These are phyloP conservation scores for Epizoanthus illoricatus DNA, from an alignment of 92 coral and sea anemone species.

Conservation along the genomic window DNA sequence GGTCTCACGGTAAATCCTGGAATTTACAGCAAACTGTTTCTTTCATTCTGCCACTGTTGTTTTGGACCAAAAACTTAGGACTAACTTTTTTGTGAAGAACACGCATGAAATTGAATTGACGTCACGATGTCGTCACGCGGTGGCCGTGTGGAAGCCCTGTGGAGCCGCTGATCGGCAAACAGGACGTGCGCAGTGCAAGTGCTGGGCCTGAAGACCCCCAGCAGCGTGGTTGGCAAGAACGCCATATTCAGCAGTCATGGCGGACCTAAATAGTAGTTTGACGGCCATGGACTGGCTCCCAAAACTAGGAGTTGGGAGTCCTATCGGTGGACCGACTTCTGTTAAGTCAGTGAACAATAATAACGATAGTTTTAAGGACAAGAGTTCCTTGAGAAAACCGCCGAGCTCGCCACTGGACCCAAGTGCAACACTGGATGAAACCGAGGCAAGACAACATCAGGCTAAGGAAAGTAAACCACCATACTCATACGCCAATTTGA, in stretches of 20 bases:
- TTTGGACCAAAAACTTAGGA: too few species aligned
- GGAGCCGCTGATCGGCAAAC: too few species aligned
- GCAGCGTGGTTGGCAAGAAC: slow-evolving; percentile 99
- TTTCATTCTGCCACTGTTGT: too few species aligned
- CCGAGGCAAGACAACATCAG: slow-evolving; percentile 98
- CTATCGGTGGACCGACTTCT: slow-evolving; percentile 72
- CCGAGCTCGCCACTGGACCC: slow-evolving; percentile 99
- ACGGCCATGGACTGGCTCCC: slow-evolving; percentile 99
- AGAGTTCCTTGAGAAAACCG: slow-evolving; percentile 79
- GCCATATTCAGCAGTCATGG: slow-evolving; percentile 96
- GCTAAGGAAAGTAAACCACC: slow-evolving; percentile 98
- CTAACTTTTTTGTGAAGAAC: too few species aligned
- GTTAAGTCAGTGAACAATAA: slow-evolving; percentile 69
- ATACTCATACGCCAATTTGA: slow-evolving; percentile 96
- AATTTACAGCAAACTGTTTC: too few species aligned
- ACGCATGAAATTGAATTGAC: too few species aligned
- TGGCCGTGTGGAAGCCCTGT: too few species aligned
- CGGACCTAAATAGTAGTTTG: slow-evolving; percentile 97
- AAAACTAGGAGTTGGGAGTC: slow-evolving; percentile 93
- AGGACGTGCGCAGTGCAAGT: slow-evolving; percentile 55
- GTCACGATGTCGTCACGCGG: too few species aligned
- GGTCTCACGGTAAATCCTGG: too few species aligned
- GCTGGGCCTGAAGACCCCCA: slow-evolving; percentile 62
- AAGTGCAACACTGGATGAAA: slow-evolving; percentile 92
- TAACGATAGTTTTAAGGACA: slow-evolving; percentile 73